Conservation (phyloP, 30 jellyfish, hydroid and myxozoan genomes). For the Mastigias papua region DNA sequence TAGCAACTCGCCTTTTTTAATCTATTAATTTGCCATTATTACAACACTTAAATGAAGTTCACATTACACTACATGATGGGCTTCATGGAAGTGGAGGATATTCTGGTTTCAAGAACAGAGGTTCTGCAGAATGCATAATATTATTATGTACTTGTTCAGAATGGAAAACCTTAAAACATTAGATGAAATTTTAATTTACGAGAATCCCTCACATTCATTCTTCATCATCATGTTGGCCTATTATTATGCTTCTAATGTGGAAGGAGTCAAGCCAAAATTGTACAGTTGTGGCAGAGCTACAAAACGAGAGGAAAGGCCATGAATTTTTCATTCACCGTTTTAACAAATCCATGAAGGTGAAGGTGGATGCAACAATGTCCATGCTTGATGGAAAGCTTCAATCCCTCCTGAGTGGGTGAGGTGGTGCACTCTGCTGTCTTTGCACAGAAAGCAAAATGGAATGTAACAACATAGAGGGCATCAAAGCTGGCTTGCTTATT, state of each 20-base stretch:
- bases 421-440: conserved; percentile 22
- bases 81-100: not conserved
- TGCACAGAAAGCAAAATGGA: conserved; percentile 5
- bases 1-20: not conserved
- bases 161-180: not conserved
- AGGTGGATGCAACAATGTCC: conserved; percentile 5
- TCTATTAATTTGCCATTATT: not conserved
- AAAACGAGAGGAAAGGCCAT: not conserved
- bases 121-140: not conserved
- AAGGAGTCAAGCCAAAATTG: not conserved
- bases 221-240: conserved; percentile 5
- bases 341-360: not conserved
- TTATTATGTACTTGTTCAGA: conserved; percentile 17
- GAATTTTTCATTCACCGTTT: not conserved
- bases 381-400: conserved; percentile 7
- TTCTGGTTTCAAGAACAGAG: not conserved
- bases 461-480: not conserved
- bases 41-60: not conserved
- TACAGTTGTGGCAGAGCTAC: not conserved
- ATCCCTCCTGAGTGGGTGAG: not conserved
- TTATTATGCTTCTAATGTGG: conserved; percentile 2
- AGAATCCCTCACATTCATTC: conserved; percentile 13
- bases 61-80: conserved; percentile 18
- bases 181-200: not conserved
- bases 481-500: conserved; percentile 1